phyloP scores from a whole-genome alignment of 2,888 invertebrate species.

The Malacosoma neustria region DNA sequence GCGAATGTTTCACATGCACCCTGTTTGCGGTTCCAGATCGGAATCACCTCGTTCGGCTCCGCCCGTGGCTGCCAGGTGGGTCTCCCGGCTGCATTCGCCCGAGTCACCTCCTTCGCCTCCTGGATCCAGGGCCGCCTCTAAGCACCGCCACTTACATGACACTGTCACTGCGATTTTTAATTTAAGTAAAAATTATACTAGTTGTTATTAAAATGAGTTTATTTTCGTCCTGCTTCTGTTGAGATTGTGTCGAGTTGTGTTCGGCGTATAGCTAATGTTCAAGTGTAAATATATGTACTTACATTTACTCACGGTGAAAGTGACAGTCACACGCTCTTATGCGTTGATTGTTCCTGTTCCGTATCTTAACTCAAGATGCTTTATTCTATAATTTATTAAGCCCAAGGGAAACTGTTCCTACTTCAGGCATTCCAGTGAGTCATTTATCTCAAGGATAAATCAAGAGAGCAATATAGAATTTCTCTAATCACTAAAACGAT shows the following conservation, averaged over 20 bases:
- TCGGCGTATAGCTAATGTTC: too few relatives aligned
- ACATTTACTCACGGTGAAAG: background rate
- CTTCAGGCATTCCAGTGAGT: too few relatives aligned
- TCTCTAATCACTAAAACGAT: too few relatives aligned
- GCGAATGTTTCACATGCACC: background rate
- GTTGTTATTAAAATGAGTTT: background rate
- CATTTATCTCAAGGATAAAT: too few relatives aligned
- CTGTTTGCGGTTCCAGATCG: slow-evolving; percentile 11
- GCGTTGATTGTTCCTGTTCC: too few relatives aligned
- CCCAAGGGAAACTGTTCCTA: too few relatives aligned
- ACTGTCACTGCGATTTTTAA: background rate
- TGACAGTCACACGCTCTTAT: background rate
- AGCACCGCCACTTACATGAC: background rate
- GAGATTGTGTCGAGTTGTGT: background rate
- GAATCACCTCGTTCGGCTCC: slow-evolving; percentile 18
- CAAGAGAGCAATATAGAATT: too few relatives aligned
- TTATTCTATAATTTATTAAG: too few relatives aligned
- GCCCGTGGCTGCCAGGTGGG: slow-evolving; percentile 17
- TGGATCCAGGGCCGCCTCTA: slow-evolving; percentile 19
- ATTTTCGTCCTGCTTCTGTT: background rate
- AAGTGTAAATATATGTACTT: too few relatives aligned
- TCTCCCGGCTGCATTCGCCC: slow-evolving; percentile 18
- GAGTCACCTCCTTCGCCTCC: slow-evolving; percentile 20
- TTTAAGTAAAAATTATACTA: background rate
- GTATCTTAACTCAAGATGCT: too few relatives aligned